These are phyloP conservation scores for Gobio occitaniae DNA, from an alignment of 2,797 vertebrate genomes.

Conservation along the genomic window DNA sequence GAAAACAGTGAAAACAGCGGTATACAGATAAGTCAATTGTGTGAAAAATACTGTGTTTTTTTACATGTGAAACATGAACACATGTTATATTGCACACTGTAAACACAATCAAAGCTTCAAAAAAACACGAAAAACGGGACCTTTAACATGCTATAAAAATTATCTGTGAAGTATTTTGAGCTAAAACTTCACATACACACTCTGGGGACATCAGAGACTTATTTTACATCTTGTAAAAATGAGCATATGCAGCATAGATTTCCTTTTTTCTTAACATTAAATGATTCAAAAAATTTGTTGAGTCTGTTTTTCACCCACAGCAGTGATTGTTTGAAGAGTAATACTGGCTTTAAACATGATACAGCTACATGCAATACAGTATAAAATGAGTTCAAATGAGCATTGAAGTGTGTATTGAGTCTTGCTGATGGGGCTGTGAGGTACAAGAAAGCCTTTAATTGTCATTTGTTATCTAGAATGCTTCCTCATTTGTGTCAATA, in stretches of 20 bases:
- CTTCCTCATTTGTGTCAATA: constrained; percentile 14
- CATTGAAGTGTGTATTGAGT: not conserved
- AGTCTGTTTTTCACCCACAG: not conserved
- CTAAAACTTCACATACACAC: too few relatives aligned
- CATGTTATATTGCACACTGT: too few relatives aligned
- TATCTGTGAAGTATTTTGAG: too few relatives aligned
- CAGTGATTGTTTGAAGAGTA: not conserved
- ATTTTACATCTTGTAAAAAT: too few relatives aligned
- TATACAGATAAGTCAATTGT: too few relatives aligned
- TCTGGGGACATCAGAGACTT: too few relatives aligned
- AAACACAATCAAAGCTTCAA: too few relatives aligned
- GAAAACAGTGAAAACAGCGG: too few relatives aligned
- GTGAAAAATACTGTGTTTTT: too few relatives aligned
- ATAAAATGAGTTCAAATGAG: not conserved
- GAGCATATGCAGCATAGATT: not conserved
- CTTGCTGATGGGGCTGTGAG: not conserved
- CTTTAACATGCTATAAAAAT: too few relatives aligned
- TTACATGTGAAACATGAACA: too few relatives aligned
- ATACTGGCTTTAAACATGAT: not conserved
- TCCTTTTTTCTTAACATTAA: not conserved
- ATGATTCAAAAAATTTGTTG: not conserved
- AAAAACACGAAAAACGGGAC: too few relatives aligned
- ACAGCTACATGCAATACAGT: not conserved
- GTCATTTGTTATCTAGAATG: not conserved
- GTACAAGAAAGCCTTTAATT: constrained; percentile 11